Evolutionary conservation across 1,140 invertebrate genomes (phyloP), one percentile per base, ranked within the genome.

Genomic region (Littorina saxatilis): DNA sequence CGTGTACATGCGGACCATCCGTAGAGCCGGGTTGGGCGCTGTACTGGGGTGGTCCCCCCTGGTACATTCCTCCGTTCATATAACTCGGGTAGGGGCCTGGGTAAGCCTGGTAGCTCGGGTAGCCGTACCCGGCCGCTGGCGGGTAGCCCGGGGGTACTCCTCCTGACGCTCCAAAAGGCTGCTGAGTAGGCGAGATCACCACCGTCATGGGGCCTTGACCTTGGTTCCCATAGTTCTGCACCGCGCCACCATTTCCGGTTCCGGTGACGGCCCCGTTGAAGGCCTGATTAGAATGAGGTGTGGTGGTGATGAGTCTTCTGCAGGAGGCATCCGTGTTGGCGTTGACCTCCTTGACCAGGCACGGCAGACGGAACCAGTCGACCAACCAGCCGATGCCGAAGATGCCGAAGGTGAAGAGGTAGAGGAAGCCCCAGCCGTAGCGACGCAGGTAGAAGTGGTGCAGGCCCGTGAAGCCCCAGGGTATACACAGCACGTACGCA

Each of bases 361-460:
- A 80, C 2, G 88, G 88, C 40, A 89, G 84, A n/a, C 88, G 82
- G 79, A 86, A 88, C 74, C 80, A 83, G 78, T 90, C 89, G 0
- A 85, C 55, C 0, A 90, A 32, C 85, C 86, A 90, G 2, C 89
- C 89, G 32, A 89, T 35, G 9, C 89, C 89, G 15, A 89, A 32
- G 0, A 88, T 61, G 5, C 89, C 89, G 15, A 89, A 83, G 23
- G 88, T 90, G 27, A 86, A 85, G 23, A 87, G 82, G 79, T 90
- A 90, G 9, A 82, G 37, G 5, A 89, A 5, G 3, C 86, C 87
- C 79, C 84, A 88, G 9, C 79, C 35, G n/a, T 84, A 86, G 7
- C 86, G 81, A 7, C 58, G 35, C 29, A 82, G 35, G 79, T 85
- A 83, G 68, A 81, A 83, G 32, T 83, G 84, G 77, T 87, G 86